Percentiles rank a stretch among this genome's conserved stretches.
Conservation (phyloP, 2,113 vertebrate species). For the Rhinichthys klamathensis region DNA sequence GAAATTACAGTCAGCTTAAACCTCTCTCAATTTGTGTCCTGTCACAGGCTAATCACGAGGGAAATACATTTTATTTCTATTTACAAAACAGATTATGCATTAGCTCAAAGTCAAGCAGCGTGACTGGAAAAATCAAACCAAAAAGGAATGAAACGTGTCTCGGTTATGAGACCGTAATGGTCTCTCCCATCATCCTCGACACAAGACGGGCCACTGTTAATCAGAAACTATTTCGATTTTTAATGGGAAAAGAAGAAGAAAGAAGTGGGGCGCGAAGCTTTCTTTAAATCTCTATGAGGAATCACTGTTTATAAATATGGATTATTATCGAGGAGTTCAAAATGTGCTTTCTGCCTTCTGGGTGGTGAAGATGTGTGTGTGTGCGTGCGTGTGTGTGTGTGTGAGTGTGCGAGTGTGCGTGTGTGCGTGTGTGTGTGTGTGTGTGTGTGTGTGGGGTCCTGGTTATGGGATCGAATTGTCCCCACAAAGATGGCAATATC, state of each 20-base stretch:
- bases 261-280: constrained; percentile 74
- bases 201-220: constrained; percentile 83
- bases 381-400: background rate
- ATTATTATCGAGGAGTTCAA: constrained; percentile 77
- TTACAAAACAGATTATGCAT: background rate
- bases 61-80: background rate
- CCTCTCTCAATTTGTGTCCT: background rate
- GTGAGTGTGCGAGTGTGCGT: too few species aligned
- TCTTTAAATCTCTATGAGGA: constrained; percentile 57
- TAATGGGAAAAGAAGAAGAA: constrained; percentile 69
- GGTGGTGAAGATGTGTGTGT: constrained; percentile 1
- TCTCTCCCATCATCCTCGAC: constrained; percentile 77
- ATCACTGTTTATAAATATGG: constrained; percentile 73
- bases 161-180: constrained; percentile 71
- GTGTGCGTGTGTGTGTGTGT: too few species aligned
- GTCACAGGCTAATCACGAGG: background rate
- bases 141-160: constrained; percentile 80
- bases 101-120: background rate
- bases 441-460: too few species aligned
- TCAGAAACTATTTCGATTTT: constrained; percentile 72
- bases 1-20: background rate
- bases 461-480: too few species aligned
- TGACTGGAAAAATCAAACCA: background rate
- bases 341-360: constrained; percentile 64
- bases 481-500: too few species aligned